Evolutionary conservation across 2,888 invertebrate genomes (phyloP), one percentile per base, ranked within the genome.

Genomic region (Nomada ruficornis): DNA sequence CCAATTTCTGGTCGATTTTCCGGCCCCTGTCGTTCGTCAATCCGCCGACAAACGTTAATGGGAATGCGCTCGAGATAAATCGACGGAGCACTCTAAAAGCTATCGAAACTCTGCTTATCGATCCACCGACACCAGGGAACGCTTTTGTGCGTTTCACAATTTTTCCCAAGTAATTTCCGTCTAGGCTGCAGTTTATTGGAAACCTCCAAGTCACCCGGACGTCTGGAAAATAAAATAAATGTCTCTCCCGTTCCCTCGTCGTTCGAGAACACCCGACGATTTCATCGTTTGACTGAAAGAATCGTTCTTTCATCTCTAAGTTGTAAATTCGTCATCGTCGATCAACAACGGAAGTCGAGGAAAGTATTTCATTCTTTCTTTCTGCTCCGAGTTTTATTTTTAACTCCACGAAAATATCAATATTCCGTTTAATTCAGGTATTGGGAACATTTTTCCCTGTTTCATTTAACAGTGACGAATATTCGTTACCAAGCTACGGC

Each of bases 11-110:
- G 15, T 42, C 57, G 69, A 75, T 64, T 77, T 69, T 64, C 36
- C 55, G 18, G 23, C 26, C 70, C 60, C 63, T 80, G 65, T 82
- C 77, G 54, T 50, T 70, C 77, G 74, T 67, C 82, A 55, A 64
- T 77, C 82, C 42, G 36, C 75, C 78, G 71, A 74, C 73, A 73
- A 75, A 75, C 82, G 74, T 74, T 62, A 75, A 82, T 67, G 68
- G 73, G 44, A 72, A 81, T 69, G 82, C 65, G 72, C 80, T 82
- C 69, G 82, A 82, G 69, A 77, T 81, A 81, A 81, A 82, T 81
- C 82, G 64, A 81, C 77, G 67, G 72, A 57, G 52, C 81, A 69
- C 77, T 55, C 72, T 72, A 69, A 67, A 75, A 82, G 81, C 81
- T 52, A 77, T 82, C 73, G 62, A 81, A 77, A 77, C 29, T 54